Base-by-base conservation (phyloP, 1,140 invertebrate genomes). In the Tyrophagus putrescentiae region DNA sequence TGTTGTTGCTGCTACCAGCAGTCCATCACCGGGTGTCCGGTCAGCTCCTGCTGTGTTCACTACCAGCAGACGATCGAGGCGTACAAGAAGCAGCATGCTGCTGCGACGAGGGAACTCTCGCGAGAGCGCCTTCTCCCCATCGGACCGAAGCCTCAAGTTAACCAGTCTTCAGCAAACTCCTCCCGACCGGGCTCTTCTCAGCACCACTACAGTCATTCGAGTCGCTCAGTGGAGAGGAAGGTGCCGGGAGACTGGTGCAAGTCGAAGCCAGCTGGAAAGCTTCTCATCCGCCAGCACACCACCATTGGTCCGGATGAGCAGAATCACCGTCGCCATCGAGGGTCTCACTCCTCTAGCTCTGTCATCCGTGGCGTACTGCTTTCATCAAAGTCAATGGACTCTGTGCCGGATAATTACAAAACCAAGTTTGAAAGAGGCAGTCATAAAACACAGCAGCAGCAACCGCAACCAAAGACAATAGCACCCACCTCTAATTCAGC, bases 121-220 rank as follows among this genome's bases (percentile, higher is more conserved):
- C 58, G 16, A 32, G 67, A 68, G 58, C 36, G 67, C 42, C 39
- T 68, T 16, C 52, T 64, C 32, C 63, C 63, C 28, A 62, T 64
- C n/a, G 63, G 63, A 48, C 63, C 61, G 41, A 41, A 33, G 33
- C 63, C 63, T 25, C 29, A 31, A 16, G n/a, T 11, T 36, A 31
- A 53, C 34, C 4, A 48, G 11, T 16, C 11, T 32, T 18, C 57
- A 62, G 29, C 56, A 11, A 28, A 25, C 18, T 7, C 18, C 18
- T 21, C 59, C n/a, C n/a, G n/a, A 3, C 41, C 25, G 41, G 41
- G 18, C 41, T 1, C 18, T 39, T 39, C 41, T 21, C 18, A 4
- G 56, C 7, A 56, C 23, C 13, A 57, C 44, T 56, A 9, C n/a
- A n/a, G n/a, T 27, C 13, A 57, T 48, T n/a, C 11, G 11, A 56